These are phyloP conservation scores for Cryptocephalus primarius DNA, from an alignment of 2,888 invertebrate genomes.

Conservation along the genomic window DNA sequence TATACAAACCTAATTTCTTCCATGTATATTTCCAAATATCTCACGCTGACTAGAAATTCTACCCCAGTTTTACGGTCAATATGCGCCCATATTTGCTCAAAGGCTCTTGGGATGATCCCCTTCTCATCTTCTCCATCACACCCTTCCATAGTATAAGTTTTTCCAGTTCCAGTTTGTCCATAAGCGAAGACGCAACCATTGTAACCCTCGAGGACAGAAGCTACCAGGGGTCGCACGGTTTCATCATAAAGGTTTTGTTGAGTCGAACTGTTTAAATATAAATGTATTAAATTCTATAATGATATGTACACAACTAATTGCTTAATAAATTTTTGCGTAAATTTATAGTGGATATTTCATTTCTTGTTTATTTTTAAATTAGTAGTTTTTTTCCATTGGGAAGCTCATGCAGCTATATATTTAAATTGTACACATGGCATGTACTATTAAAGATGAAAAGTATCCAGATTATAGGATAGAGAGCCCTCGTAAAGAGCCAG, in stretches of 20 bases:
- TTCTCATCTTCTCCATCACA: constrained; percentile 19
- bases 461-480: too few relatives aligned
- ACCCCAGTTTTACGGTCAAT: constrained; percentile 83
- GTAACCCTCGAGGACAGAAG: constrained; percentile 93
- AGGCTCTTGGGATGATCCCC: constrained; percentile 76
- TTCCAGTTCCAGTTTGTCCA: constrained; percentile 97
- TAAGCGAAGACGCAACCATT: constrained; percentile 99
- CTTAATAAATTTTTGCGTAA: too few relatives aligned
- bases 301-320: too few relatives aligned
- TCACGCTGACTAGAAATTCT: constrained; percentile 91
- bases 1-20: constrained; percentile 62
- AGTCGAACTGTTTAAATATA: constrained; percentile 48
- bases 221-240: constrained; percentile 87
- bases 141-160: constrained; percentile 69
- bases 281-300: neutral
- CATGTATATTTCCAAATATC: constrained; percentile 96
- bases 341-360: too few relatives aligned
- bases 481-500: too few relatives aligned
- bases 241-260: constrained; percentile 94
- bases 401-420: too few relatives aligned
- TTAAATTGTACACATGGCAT: too few relatives aligned
- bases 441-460: too few relatives aligned
- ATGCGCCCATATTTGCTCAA: constrained; percentile 94
- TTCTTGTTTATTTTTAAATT: too few relatives aligned
- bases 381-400: too few relatives aligned